Evolutionary conservation across 2,113 vertebrate species (phyloP).

Genomic region (Rhombomys opimus): DNA sequence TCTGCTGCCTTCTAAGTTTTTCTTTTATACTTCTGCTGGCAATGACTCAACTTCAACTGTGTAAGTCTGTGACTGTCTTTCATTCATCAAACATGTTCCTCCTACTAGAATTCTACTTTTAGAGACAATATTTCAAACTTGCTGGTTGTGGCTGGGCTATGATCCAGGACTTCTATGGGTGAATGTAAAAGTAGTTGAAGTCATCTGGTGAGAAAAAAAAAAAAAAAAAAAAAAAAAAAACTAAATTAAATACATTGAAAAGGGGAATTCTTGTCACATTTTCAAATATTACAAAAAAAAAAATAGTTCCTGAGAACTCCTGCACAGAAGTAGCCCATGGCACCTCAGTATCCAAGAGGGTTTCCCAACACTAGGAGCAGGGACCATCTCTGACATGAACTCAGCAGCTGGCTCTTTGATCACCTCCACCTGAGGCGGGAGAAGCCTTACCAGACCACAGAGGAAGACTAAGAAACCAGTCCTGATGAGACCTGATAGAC

Average conservation of each 20-base stretch:
- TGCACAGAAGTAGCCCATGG: too few species aligned
- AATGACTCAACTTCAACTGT: not conserved
- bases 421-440: too few species aligned
- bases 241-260: slow-evolving; percentile 24
- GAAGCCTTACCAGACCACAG: too few species aligned
- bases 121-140: slow-evolving; percentile 30
- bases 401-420: too few species aligned
- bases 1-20: not conserved
- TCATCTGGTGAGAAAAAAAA: slow-evolving; percentile 23
- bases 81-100: not conserved
- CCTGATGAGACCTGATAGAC: too few species aligned
- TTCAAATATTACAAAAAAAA: not conserved
- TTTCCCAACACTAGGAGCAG: too few species aligned
- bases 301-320: too few species aligned
- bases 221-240: slow-evolving; percentile 21
- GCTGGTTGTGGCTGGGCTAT: not conserved
- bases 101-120: not conserved
- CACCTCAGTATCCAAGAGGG: too few species aligned
- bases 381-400: too few species aligned
- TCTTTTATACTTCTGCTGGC: not conserved
- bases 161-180: slow-evolving; percentile 21
- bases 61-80: slow-evolving; percentile 6
- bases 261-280: not conserved
- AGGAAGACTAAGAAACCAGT: too few species aligned
- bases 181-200: slow-evolving; percentile 7